Conservation (phyloP, 1,140 invertebrate genomes). For the Atta cephalotes region DNA sequence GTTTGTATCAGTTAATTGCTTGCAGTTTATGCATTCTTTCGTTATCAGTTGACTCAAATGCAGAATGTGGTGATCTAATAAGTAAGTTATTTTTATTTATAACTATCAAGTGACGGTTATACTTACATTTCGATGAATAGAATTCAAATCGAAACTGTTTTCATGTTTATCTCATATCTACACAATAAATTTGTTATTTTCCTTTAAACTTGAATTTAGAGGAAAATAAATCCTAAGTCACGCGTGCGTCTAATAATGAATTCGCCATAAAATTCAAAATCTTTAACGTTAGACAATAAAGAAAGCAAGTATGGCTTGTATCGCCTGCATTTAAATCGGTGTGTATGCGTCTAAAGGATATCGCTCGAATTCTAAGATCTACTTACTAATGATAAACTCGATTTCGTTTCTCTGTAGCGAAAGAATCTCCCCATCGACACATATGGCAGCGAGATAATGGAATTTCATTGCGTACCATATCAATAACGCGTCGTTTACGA, state of each 20-base stretch:
- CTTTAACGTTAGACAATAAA: neutral
- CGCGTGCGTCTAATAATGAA: neutral
- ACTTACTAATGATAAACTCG: neutral
- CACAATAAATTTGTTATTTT: neutral
- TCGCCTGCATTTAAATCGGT: neutral
- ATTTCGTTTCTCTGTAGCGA: neutral
- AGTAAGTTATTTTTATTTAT: no score
- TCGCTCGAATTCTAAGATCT: neutral
- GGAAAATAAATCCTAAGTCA: no score
- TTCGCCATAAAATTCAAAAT: neutral
- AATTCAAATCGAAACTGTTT: neutral
- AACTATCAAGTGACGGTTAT: no score
- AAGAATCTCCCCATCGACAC: neutral
- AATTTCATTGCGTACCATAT: neutral
- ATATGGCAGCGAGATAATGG: neutral
- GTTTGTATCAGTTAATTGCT: no score
- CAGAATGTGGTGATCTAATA: no score
- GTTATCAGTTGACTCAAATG: no score
- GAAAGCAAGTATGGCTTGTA: neutral
- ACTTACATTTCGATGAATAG: neutral
- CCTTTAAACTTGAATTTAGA: neutral
- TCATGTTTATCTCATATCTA: neutral
- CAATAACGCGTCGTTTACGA: conserved; percentile 5
- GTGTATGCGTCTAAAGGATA: neutral
- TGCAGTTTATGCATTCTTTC: no score